Evolutionary conservation across 2,888 invertebrate genomes (phyloP).

Genomic region (Oscheius sp.): DNA sequence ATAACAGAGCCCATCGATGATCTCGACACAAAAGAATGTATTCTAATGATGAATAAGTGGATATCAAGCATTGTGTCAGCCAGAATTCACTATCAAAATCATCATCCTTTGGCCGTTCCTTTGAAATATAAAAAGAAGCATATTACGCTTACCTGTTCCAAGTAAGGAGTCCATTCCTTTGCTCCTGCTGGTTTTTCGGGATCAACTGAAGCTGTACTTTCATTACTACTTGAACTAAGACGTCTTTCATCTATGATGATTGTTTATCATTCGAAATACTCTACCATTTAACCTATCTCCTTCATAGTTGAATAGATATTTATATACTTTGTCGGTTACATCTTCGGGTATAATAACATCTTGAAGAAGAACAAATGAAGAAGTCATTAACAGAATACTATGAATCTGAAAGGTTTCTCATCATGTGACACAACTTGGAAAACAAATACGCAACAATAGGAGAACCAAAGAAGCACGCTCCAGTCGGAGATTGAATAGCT

Average conservation of each 20-base stretch:
- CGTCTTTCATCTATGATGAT: not conserved
- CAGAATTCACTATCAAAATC: not conserved
- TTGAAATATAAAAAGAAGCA: not conserved
- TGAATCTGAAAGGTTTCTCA: not conserved
- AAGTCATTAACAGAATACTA: conserved; percentile 14
- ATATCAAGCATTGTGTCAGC: conserved; percentile 3
- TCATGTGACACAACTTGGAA: too few species aligned
- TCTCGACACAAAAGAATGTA: conserved; percentile 13
- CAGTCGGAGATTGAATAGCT: too few species aligned
- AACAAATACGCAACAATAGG: too few species aligned
- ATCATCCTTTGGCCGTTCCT: not conserved
- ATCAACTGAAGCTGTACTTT: conserved; percentile 23
- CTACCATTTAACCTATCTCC: not conserved
- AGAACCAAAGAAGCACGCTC: too few species aligned
- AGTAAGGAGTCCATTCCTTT: conserved; percentile 20
- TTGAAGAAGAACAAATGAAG: not conserved
- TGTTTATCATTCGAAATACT: not conserved
- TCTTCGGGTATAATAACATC: not conserved
- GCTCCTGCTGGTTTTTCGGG: conserved; percentile 29
- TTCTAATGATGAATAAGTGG: conserved; percentile 19
- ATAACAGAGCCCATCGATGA: conserved; percentile 5
- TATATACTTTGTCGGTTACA: not conserved
- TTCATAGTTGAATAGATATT: not conserved
- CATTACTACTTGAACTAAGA: conserved; percentile 3
- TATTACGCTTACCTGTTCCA: not conserved